Percentiles rank a stretch among this genome's conserved stretches.
phyloP scores from a whole-genome alignment of 2,888 invertebrate species.

The Archips xylosteana region DNA sequence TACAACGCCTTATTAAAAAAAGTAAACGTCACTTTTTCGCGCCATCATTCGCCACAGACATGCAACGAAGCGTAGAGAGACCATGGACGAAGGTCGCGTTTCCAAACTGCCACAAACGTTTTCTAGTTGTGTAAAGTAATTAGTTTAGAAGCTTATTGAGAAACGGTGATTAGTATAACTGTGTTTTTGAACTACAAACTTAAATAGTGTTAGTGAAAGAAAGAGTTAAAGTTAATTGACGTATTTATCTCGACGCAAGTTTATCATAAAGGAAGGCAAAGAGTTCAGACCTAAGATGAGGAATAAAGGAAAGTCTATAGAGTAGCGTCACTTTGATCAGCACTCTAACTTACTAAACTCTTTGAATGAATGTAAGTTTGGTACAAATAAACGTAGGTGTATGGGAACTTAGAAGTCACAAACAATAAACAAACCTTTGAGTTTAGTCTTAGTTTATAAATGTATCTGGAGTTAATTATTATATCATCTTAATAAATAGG shows the following conservation, averaged over 20 bases:
- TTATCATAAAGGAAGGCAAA: too few species aligned
- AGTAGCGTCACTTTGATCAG: too few species aligned
- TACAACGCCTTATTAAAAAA: slow-evolving; percentile 1
- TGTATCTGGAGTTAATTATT: background rate
- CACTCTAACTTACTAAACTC: too few species aligned
- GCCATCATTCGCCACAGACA: slow-evolving; percentile 19
- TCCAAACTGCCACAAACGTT: slow-evolving; percentile 13
- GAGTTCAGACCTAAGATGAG: too few species aligned
- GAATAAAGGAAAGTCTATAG: too few species aligned
- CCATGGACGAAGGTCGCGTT: slow-evolving; percentile 25
- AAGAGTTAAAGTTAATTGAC: background rate
- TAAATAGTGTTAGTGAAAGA: background rate
- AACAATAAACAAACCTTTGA: too few species aligned
- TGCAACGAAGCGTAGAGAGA: slow-evolving; percentile 6
- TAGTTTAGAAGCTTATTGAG: slow-evolving; percentile 20
- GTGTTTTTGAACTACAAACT: slow-evolving; percentile 12
- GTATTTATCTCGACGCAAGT: too few species aligned
- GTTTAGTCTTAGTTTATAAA: background rate
- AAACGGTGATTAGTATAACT: slow-evolving; percentile 21
- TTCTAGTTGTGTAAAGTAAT: slow-evolving; percentile 29
- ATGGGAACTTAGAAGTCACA: too few species aligned
- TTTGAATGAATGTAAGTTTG: too few species aligned
- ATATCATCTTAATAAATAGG: background rate
- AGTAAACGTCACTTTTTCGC: slow-evolving; percentile 20
- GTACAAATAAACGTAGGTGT: too few species aligned